Percentiles rank a stretch among this genome's conserved stretches.
phyloP scores from a whole-genome alignment of 1,140 invertebrate genomes.

The Adoxophyes honmai region DNA sequence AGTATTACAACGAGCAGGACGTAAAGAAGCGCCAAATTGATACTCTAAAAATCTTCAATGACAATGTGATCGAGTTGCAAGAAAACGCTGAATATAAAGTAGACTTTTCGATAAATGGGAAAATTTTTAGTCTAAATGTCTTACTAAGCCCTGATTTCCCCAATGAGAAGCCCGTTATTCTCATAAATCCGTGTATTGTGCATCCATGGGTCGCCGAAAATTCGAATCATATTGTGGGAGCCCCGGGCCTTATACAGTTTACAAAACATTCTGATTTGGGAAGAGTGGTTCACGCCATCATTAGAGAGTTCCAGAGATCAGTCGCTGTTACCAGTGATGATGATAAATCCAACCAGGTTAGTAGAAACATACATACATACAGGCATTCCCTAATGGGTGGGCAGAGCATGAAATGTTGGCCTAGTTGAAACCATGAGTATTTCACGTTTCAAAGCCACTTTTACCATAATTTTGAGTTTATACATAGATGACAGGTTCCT shows the following conservation, averaged over 20 bases:
- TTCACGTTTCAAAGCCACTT: too few relatives aligned
- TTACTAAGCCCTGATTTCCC: conserved; percentile 83
- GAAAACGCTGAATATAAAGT: conserved; percentile 85
- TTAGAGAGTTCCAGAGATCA: conserved; percentile 85
- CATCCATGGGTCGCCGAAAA: conserved; percentile 84
- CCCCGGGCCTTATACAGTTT: conserved; percentile 86
- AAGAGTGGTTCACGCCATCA: conserved; percentile 86
- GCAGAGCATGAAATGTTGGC: too few relatives aligned
- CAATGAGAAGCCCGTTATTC: conserved; percentile 83
- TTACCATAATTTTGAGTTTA: too few relatives aligned
- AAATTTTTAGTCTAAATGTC: conserved; percentile 81
- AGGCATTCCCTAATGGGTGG: too few relatives aligned
- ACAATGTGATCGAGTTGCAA: conserved; percentile 83
- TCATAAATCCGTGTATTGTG: conserved; percentile 80
- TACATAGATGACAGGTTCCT: too few relatives aligned
- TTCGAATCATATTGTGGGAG: conserved; percentile 81
- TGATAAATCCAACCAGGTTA: conserved; percentile 46
- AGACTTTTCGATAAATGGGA: conserved; percentile 80
- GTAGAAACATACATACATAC: too few relatives aligned
- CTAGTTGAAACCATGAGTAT: too few relatives aligned
- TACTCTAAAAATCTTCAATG: conserved; percentile 85
- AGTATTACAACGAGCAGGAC: conserved; percentile 67
- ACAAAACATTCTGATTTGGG: conserved; percentile 87
- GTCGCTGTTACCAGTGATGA: conserved; percentile 34
- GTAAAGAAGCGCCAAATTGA: conserved; percentile 81